Base-by-base conservation (phyloP, 2,113 vertebrate genomes). In the Chaetura pelagica region DNA sequence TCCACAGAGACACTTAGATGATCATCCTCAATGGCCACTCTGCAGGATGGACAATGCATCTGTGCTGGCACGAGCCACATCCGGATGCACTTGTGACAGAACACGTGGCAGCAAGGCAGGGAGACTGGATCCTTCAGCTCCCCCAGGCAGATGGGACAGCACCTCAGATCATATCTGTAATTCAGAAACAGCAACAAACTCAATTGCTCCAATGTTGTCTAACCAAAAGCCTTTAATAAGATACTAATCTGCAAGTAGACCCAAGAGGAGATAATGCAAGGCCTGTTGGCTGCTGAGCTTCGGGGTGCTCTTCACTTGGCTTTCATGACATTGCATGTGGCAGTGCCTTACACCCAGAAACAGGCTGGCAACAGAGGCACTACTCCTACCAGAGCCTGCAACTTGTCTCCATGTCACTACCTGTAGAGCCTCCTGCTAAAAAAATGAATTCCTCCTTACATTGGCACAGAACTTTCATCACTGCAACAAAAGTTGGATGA, bases 391-490 rank as follows among this genome's bases (percentile, higher is more conserved):
- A 6, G 34, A 58, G 38, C 38, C 73, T 38, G 44, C 10, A 4
- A 34, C 73, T 46, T 16, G n/a, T 42, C 24, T 49, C 85, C 15
- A 0, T 32, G 73, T 5, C 66, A 82, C 44, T 97, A 99, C 99
- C 98, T 99, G 97, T 92, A 96, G 44, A 99, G 96, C 59, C 46
- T 64, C 30, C 51, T 86, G n/a, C 98, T 97, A n/a, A n/a, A n/a
- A n/a, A n/a, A n/a, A n/a, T n/a, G 55, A 97, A 98, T 82, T 89
- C 94, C 1, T 99, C 97, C 97, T 99, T 99, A 78, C 99, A 99
- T 4, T 81, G 29, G 81, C 98, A 97, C 42, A 99, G 98, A 1
- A 98, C 73, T 63, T 30, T 30, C 91, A 99, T 98, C 51, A 99
- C 98, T 1, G 98, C 98, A 67, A 59, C 48, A 29, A 99, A 99